phyloP scores from a whole-genome alignment of 2,113 vertebrate genomes.

The Cottus gobio region DNA sequence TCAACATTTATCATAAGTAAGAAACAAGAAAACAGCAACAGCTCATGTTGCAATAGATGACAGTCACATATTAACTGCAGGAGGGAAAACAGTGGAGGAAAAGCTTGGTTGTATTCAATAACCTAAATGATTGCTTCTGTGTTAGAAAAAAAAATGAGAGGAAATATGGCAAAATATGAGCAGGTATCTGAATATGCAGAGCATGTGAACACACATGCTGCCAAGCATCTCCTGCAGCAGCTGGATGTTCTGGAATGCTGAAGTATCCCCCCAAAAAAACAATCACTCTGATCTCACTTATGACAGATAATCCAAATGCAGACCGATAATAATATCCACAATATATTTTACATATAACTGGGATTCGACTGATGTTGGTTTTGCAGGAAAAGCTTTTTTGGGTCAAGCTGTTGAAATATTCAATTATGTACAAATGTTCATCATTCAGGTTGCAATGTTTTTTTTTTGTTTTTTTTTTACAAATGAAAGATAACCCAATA shows the following conservation, averaged over 20 bases:
- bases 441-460: background rate
- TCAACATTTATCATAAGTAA: constrained; percentile 4
- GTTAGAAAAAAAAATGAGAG: background rate
- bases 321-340: background rate
- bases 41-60: background rate
- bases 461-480: background rate
- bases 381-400: background rate
- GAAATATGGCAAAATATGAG: background rate
- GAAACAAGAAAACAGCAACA: constrained; percentile 9
- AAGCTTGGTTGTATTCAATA: constrained; percentile 2
- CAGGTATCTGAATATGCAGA: constrained; percentile 5
- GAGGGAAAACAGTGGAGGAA: background rate
- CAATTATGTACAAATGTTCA: background rate
- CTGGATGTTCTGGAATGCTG: background rate
- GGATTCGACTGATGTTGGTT: background rate
- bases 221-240: background rate
- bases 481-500: background rate
- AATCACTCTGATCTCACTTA: background rate
- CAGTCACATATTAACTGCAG: background rate
- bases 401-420: background rate
- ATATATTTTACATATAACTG: background rate
- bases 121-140: background rate
- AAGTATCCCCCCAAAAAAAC: background rate
- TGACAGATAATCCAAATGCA: background rate
- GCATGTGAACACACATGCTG: background rate